Evolutionary conservation across 2,888 invertebrate genomes (phyloP).

Genomic region (Tetranychus piercei): DNA sequence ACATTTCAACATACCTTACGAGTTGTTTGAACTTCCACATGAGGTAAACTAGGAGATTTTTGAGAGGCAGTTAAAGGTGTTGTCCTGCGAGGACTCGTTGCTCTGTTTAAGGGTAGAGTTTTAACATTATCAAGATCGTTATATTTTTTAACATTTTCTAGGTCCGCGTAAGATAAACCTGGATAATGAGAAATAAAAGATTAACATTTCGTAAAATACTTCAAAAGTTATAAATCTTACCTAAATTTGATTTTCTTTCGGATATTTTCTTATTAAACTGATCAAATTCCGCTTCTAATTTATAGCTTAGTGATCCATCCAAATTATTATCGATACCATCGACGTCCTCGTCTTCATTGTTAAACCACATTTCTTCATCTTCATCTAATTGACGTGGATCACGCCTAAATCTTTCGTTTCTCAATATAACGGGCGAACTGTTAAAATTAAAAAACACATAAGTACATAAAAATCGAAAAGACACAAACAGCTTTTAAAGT

Average conservation of each 20-base stretch:
- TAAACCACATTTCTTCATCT: conserved; percentile 98
- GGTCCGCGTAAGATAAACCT: conserved; percentile 12
- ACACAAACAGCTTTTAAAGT: neutral
- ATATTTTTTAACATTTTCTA: conserved; percentile 12
- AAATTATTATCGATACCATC: conserved; percentile 41
- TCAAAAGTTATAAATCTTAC: neutral
- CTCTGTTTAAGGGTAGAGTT: conserved; percentile 23
- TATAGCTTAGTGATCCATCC: conserved; percentile 40
- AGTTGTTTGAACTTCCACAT: conserved; percentile 13
- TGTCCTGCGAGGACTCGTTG: conserved; percentile 22
- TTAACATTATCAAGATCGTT: conserved; percentile 23
- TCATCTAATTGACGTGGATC: conserved; percentile 86
- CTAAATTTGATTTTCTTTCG: conserved; percentile 10
- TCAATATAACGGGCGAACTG: conserved; percentile 43
- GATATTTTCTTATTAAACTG: conserved; percentile 30
- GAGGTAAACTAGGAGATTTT: conserved; percentile 11
- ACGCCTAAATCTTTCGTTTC: conserved; percentile 51
- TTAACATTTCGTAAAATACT: neutral
- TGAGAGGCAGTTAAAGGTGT: conserved; percentile 4
- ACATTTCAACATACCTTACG: conserved; percentile 7
- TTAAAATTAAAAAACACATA: conserved; percentile 39
- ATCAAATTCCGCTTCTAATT: conserved; percentile 43
- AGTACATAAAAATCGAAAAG: neutral
- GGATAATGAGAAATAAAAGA: neutral
- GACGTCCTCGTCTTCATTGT: conserved; percentile 72